A percentile compares a stretch with the other conserved stretches of the same genome.
These are phyloP conservation scores for Tiaroga cobitis DNA, from an alignment of 2,797 vertebrate genomes.

Conservation along the genomic window DNA sequence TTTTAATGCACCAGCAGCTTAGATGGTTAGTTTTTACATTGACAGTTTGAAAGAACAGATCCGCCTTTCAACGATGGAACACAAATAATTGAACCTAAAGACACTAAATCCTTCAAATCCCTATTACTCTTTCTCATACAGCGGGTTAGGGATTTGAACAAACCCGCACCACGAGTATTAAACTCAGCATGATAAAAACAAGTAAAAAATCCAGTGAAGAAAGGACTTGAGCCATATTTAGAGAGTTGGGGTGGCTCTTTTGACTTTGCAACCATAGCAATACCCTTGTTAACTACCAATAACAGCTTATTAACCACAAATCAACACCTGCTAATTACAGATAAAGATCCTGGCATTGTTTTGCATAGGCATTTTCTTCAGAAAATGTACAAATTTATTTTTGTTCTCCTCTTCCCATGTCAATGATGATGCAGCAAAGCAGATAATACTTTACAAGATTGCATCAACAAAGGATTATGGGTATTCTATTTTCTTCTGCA, in stretches of 20 bases:
- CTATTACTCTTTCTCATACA: not conserved
- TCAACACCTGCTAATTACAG: not conserved
- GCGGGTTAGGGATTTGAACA: constrained; percentile 4
- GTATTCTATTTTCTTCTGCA: not conserved
- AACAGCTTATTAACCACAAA: not conserved
- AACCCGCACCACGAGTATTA: not conserved
- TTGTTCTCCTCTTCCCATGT: not conserved
- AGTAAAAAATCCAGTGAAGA: not conserved
- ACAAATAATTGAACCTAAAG: constrained; percentile 12
- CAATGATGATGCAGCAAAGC: not conserved
- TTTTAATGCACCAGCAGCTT: constrained; percentile 8
- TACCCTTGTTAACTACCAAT: not conserved
- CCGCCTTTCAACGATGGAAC: not conserved
- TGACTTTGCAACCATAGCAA: not conserved
- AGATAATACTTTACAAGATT: not conserved
- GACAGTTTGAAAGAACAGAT: constrained; percentile 10
- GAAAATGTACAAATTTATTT: not conserved
- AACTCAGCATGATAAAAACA: not conserved
- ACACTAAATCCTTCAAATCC: constrained; percentile 21
- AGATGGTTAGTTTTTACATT: not conserved
- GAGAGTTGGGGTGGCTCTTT: not conserved
- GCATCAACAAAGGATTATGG: not conserved
- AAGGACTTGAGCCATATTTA: not conserved
- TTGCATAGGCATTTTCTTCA: not conserved
- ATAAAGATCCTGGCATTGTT: not conserved